Evolutionary conservation across 1,140 invertebrate species (phyloP).

Genomic region (Drosophila kohkoa): DNA sequence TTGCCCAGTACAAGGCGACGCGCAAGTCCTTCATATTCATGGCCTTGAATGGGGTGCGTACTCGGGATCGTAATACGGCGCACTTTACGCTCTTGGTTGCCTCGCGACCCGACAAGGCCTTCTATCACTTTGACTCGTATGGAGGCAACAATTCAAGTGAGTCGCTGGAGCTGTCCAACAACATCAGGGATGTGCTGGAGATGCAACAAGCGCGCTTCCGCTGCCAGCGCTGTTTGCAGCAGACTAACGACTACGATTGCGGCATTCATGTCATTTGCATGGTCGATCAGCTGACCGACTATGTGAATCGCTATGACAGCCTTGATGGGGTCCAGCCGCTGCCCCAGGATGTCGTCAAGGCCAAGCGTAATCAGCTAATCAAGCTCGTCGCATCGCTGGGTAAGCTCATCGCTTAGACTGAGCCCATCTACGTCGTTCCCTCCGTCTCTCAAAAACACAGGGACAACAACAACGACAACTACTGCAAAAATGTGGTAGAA

Average conservation of each 20-base stretch:
- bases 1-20: slow-evolving; percentile 88
- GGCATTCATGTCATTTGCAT: slow-evolving; percentile 92
- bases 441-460: no score
- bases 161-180: slow-evolving; percentile 85
- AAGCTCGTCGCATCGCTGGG: slow-evolving; percentile 83
- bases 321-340: slow-evolving; percentile 57
- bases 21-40: slow-evolving; percentile 92
- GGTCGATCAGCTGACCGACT: slow-evolving; percentile 87
- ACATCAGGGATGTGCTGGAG: slow-evolving; percentile 58
- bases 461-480: background rate
- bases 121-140: slow-evolving; percentile 92
- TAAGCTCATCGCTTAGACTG: slow-evolving; percentile 27
- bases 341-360: slow-evolving; percentile 84
- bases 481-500: background rate
- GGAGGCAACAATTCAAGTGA: slow-evolving; percentile 86
- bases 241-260: slow-evolving; percentile 92
- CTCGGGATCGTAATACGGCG: slow-evolving; percentile 90
- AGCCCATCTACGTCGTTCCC: background rate
- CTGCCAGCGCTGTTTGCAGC: slow-evolving; percentile 87
- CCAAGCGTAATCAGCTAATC: slow-evolving; percentile 85
- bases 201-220: slow-evolving; percentile 80
- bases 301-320: slow-evolving; percentile 84
- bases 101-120: slow-evolving; percentile 88
- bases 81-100: slow-evolving; percentile 94
- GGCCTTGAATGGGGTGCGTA: slow-evolving; percentile 92